Conservation (phyloP, 2,113 vertebrate genomes). For the Pomatorhinus ruficollis region DNA sequence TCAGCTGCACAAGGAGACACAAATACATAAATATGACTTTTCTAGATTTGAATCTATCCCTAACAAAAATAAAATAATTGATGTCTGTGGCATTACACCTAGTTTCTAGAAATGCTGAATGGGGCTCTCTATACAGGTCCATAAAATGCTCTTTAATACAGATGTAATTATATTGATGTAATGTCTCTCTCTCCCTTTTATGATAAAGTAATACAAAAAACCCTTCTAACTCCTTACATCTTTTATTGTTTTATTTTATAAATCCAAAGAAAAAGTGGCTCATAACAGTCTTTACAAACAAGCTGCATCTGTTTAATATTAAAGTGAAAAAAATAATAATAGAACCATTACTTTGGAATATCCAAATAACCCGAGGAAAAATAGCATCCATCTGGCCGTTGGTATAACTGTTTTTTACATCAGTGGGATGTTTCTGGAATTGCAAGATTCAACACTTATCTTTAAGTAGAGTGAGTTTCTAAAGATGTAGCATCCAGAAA, state of each 20-base stretch:
- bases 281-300: slow-evolving; percentile 48
- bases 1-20: background rate
- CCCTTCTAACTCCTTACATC: background rate
- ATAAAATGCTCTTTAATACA: background rate
- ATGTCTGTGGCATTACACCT: background rate
- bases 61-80: background rate
- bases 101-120: background rate
- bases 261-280: slow-evolving; percentile 29
- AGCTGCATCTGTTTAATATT: slow-evolving; percentile 76
- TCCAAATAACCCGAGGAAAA: slow-evolving; percentile 67
- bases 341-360: slow-evolving; percentile 68
- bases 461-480: slow-evolving; percentile 70
- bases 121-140: background rate
- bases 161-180: background rate
- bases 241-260: slow-evolving; percentile 60
- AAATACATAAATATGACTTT: background rate
- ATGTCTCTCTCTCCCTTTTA: background rate
- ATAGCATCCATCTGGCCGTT: slow-evolving; percentile 69
- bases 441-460: slow-evolving; percentile 72
- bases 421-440: slow-evolving; percentile 71
- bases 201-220: background rate
- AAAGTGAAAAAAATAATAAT: slow-evolving; percentile 63
- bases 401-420: slow-evolving; percentile 71
- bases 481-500: slow-evolving; percentile 77
- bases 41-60: background rate